Percentiles rank a stretch among this genome's conserved stretches.
Evolutionary conservation across 37 sponge, comb jelly and placozoan species (phyloP).

Genomic region (Agelas oroides): DNA sequence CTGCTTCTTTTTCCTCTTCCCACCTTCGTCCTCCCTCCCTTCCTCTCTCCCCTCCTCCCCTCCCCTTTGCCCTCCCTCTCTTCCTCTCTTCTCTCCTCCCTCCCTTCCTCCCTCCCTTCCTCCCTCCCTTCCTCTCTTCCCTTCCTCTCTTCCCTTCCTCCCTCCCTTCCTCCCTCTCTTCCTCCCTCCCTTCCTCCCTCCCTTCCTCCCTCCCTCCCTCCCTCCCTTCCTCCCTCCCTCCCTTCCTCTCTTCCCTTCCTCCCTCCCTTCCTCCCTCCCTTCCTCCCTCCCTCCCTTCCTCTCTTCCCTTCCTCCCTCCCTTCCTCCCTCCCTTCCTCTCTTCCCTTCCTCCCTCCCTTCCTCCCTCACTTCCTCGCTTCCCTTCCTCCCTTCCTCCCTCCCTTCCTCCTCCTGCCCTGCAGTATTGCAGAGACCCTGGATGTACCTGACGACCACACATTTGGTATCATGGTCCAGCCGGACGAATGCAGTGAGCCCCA

Average conservation of each 20-base stretch:
- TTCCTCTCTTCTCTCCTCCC: conserved; percentile 8
- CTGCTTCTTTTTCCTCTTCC: conserved; percentile 20
- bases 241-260: neutral
- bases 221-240: neutral
- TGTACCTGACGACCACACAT: conserved; percentile 84
- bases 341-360: neutral
- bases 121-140: neutral
- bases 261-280: neutral
- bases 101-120: conserved; percentile 9
- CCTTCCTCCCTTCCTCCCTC: neutral
- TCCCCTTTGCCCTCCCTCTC: neutral
- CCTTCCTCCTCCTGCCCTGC: neutral
- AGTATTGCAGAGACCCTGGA: conserved; percentile 88
- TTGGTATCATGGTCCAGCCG: conserved; percentile 86
- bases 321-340: conserved; percentile 2
- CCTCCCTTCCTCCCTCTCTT: neutral
- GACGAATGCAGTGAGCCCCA: conserved; percentile 83
- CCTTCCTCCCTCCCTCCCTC: neutral
- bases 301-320: neutral
- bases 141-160: too few species aligned
- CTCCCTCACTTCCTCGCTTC: neutral
- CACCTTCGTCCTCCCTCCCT: conserved; percentile 19
- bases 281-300: neutral
- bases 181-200: conserved; percentile 15
- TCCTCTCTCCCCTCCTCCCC: neutral